These are phyloP conservation scores for Drosophila santomea DNA, from an alignment of 1,140 invertebrate genomes.

Conservation along the genomic window DNA sequence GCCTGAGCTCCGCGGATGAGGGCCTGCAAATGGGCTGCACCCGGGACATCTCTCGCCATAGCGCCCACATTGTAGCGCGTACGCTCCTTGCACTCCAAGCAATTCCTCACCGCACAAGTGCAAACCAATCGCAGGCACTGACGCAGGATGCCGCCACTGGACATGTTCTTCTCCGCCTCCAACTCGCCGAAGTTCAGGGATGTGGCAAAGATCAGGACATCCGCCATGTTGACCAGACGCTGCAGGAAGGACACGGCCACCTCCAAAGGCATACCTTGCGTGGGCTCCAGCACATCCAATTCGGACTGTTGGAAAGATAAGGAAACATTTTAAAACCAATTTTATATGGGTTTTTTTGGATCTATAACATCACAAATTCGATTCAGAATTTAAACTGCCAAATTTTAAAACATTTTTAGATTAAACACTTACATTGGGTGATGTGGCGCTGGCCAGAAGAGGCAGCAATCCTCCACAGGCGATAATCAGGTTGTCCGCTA, in stretches of 20 bases:
- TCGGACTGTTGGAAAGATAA: constrained; percentile 91
- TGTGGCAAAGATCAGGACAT: constrained; percentile 98
- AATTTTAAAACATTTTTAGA: too few species aligned
- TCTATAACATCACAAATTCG: too few species aligned
- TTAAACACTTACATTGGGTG: constrained; percentile 94
- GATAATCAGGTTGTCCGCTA: constrained; percentile 99
- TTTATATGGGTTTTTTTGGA: too few species aligned
- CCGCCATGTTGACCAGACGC: constrained; percentile 98
- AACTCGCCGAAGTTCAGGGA: constrained; percentile 98
- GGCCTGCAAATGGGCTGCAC: constrained; percentile 91
- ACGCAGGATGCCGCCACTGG: constrained; percentile 98
- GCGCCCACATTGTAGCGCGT: constrained; percentile 86
- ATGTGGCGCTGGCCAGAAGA: constrained; percentile 98
- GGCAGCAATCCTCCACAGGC: constrained; percentile 99
- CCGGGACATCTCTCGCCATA: constrained; percentile 78
- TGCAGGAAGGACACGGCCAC: constrained; percentile 98
- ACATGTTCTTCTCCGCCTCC: constrained; percentile 99
- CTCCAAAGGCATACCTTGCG: constrained; percentile 99
- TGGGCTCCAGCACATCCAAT: constrained; percentile 98
- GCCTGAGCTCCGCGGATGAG: constrained; percentile 94
- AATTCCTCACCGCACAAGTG: constrained; percentile 98
- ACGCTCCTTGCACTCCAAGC: constrained; percentile 98
- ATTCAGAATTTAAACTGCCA: too few species aligned
- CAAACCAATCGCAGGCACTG: constrained; percentile 98
- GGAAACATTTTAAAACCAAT: neutral